phyloP scores from a whole-genome alignment of 2,113 vertebrate genomes.

The Callionymus lyra region DNA sequence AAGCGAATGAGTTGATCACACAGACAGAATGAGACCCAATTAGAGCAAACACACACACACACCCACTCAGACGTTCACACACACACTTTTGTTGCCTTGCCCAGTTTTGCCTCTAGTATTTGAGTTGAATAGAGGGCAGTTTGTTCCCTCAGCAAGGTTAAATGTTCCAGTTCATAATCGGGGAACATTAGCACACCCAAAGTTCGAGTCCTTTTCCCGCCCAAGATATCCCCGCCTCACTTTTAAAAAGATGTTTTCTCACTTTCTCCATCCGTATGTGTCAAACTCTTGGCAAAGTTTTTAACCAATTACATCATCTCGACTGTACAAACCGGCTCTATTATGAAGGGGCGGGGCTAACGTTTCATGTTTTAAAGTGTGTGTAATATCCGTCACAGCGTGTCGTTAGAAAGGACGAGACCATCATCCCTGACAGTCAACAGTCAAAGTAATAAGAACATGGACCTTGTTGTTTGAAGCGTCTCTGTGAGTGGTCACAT shows the following conservation, averaged over 20 bases:
- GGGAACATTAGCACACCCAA: no score
- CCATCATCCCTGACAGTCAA: neutral
- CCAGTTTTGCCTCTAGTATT: no score
- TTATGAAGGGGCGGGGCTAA: constrained; percentile 32
- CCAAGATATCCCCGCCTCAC: no score
- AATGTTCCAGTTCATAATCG: no score
- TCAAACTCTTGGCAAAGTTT: constrained; percentile 15
- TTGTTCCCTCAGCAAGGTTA: no score
- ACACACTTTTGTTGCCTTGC: no score
- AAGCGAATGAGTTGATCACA: no score
- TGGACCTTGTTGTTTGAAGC: constrained; percentile 16
- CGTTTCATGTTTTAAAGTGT: constrained; percentile 22
- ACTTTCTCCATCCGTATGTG: constrained; percentile 7
- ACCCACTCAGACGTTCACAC: no score
- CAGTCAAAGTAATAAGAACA: constrained; percentile 21
- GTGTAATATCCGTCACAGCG: constrained; percentile 12
- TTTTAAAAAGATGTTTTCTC: neutral
- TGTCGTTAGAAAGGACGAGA: constrained; percentile 26
- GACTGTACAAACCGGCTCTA: constrained; percentile 28
- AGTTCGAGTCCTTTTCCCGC: no score
- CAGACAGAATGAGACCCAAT: no score
- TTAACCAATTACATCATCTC: constrained; percentile 29
- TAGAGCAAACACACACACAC: no score
- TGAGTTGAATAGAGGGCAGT: no score
- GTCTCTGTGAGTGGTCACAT: constrained; percentile 27